phyloP scores from a whole-genome alignment of 2,888 invertebrate species.

The Aelia acuminata region DNA sequence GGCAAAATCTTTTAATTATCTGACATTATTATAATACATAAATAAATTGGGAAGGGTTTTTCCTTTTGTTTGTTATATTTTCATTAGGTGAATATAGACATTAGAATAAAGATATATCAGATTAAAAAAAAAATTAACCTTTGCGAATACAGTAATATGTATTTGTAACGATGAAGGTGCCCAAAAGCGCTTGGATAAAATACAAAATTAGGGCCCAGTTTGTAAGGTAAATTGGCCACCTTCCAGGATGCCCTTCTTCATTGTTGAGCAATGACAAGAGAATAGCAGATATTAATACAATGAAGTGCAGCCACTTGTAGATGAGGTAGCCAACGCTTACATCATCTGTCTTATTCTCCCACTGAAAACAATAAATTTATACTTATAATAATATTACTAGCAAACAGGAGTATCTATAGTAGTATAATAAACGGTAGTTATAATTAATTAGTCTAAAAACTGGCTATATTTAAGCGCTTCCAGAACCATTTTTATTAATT shows the following conservation, averaged over 20 bases:
- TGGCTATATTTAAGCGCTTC: neutral
- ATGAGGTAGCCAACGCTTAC: constrained; percentile 71
- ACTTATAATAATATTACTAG: too few relatives aligned
- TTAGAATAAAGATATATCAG: neutral
- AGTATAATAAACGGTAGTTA: too few relatives aligned
- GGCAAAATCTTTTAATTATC: too few relatives aligned
- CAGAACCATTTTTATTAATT: too few relatives aligned
- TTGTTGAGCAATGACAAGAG: constrained; percentile 67
- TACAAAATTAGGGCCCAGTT: constrained; percentile 80
- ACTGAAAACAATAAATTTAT: constrained; percentile 70
- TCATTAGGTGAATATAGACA: too few relatives aligned
- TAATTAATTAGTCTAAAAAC: neutral
- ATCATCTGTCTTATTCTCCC: constrained; percentile 72
- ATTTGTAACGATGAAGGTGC: constrained; percentile 71
- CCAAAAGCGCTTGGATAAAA: constrained; percentile 74
- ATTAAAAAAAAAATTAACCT: neutral
- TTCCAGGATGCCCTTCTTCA: constrained; percentile 67
- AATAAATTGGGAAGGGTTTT: too few relatives aligned
- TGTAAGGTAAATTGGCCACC: constrained; percentile 82
- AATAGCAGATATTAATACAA: constrained; percentile 70
- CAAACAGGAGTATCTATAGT: too few relatives aligned
- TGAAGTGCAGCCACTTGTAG: constrained; percentile 75
- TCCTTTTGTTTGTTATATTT: too few relatives aligned
- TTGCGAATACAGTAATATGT: constrained; percentile 50
- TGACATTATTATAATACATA: too few relatives aligned